Conservation (phyloP, 2,113 vertebrate genomes). For the Hiodon alosoides region DNA sequence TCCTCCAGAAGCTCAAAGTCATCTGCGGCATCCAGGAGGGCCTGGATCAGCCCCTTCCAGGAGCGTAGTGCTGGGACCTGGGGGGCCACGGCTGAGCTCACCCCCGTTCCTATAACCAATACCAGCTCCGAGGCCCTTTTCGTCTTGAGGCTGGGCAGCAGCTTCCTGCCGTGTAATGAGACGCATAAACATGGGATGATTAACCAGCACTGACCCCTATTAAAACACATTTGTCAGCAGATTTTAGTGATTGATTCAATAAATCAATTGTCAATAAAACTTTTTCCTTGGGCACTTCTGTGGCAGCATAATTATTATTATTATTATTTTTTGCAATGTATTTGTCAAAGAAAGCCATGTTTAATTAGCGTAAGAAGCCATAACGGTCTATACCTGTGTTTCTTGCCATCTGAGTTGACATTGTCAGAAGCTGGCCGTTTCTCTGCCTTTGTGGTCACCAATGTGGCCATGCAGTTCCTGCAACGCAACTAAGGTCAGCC, state of each 20-base stretch:
- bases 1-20: conserved; percentile 93
- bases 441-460: conserved; percentile 69
- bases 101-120: conserved; percentile 88
- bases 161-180: conserved; percentile 68
- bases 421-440: conserved; percentile 70
- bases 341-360: no score
- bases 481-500: conserved; percentile 18
- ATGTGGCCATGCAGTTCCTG: conserved; percentile 89
- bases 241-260: no score
- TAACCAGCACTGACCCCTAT: background rate
- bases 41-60: conserved; percentile 94
- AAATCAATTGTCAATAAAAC: no score
- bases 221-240: no score
- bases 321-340: no score
- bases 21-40: conserved; percentile 84
- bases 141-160: conserved; percentile 88
- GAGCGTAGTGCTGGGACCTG: conserved; percentile 88
- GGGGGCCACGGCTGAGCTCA: conserved; percentile 88
- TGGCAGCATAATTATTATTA: no score
- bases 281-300: no score
- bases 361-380: conserved; percentile 5
- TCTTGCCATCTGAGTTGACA: conserved; percentile 79
- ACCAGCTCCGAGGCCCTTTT: conserved; percentile 88
- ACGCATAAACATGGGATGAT: conserved; percentile 15
- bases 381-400: conserved; percentile 71